Evolutionary conservation across 2,797 vertebrate species (phyloP).

Genomic region (Chloroceryle inda): DNA sequence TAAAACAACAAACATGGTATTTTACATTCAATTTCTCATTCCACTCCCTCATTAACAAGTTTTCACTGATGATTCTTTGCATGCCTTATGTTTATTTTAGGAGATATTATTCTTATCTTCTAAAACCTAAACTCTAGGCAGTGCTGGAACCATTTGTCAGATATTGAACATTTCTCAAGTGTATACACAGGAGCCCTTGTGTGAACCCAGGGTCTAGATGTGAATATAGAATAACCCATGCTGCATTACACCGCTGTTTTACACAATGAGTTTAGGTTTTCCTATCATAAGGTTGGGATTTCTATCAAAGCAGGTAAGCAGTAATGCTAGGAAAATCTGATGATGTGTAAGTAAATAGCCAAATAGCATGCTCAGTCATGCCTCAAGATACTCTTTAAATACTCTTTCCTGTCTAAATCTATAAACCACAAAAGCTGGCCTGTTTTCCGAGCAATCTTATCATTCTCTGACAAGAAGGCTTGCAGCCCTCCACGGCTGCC

Average conservation of each 20-base stretch:
- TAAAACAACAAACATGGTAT: background rate
- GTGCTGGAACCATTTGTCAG: slow-evolving; percentile 2
- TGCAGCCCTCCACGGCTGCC: rapidly evolving
- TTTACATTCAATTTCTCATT: slow-evolving; percentile 9
- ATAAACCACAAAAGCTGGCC: background rate
- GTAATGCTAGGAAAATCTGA: background rate
- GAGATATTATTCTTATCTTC: slow-evolving; percentile 36
- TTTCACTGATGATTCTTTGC: slow-evolving; percentile 1
- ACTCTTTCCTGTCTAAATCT: background rate
- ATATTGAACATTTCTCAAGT: background rate
- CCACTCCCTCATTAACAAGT: slow-evolving; percentile 2
- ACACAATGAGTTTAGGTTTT: background rate
- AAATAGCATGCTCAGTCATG: background rate
- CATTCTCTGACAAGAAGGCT: background rate
- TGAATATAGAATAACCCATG: background rate
- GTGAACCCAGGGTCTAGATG: background rate
- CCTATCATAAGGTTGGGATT: background rate
- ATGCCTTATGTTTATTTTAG: slow-evolving; percentile 19
- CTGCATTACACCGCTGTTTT: background rate
- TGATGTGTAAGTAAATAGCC: background rate
- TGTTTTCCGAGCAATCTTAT: background rate
- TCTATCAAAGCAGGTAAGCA: background rate
- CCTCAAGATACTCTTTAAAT: background rate
- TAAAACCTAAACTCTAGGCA: slow-evolving; percentile 23
- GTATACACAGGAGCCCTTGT: background rate